Evolutionary conservation across 2,888 invertebrate species (phyloP).

Genomic region (Acronicta leporina): DNA sequence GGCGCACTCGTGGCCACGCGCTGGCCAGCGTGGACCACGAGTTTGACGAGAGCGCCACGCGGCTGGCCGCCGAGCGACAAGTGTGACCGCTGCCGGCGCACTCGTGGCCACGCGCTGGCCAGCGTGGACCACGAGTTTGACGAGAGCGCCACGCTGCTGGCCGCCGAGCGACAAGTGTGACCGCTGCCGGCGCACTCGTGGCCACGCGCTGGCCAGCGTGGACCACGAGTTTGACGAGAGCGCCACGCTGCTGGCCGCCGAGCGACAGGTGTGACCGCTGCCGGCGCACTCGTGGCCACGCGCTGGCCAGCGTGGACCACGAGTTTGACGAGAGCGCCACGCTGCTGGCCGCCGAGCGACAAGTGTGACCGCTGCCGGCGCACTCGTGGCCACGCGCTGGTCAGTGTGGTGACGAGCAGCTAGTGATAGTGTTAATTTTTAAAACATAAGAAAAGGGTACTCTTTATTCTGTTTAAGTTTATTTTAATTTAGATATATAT

Average conservation of each 20-base stretch:
- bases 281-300: slow-evolving; percentile 23
- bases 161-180: neutral
- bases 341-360: slow-evolving; percentile 11
- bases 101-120: no score
- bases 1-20: slow-evolving; percentile 34
- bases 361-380: neutral
- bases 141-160: neutral
- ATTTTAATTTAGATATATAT: no score
- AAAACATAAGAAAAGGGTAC: no score
- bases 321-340: slow-evolving; percentile 20
- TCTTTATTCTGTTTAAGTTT: no score
- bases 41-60: slow-evolving; percentile 19
- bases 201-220: neutral
- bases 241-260: slow-evolving; percentile 19
- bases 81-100: neutral
- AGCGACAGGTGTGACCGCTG: slow-evolving; percentile 8
- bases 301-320: slow-evolving; percentile 38
- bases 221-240: neutral
- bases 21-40: slow-evolving; percentile 31
- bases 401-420: no score
- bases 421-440: no score
- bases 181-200: neutral
- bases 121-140: neutral
- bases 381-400: neutral
- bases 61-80: slow-evolving; percentile 17